phyloP scores from a whole-genome alignment of 2,797 vertebrate genomes.

The Hoplostethus mediterraneus region DNA sequence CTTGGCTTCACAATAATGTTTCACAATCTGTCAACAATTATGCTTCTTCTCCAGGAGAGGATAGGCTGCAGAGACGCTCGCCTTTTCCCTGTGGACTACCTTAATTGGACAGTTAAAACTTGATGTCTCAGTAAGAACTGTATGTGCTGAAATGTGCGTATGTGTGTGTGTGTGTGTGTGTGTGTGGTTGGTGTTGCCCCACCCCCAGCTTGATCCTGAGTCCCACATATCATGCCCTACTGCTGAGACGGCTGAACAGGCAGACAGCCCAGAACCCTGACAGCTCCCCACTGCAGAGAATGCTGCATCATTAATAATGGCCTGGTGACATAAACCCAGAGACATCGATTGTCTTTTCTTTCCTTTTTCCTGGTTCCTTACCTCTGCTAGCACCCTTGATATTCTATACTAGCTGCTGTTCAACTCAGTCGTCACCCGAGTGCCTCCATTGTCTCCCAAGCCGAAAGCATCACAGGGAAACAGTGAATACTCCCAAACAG shows the following conservation, averaged over 20 bases:
- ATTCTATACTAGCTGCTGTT: constrained; percentile 35
- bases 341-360: constrained; percentile 68
- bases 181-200: constrained; percentile 31
- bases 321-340: constrained; percentile 69
- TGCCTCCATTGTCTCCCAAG: constrained; percentile 30
- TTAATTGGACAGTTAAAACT: constrained; percentile 31
- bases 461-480: constrained; percentile 36
- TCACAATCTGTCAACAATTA: constrained; percentile 55
- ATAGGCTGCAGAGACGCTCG: constrained; percentile 6
- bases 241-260: constrained; percentile 73
- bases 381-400: constrained; percentile 48
- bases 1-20: constrained; percentile 47
- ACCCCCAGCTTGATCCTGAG: constrained; percentile 30
- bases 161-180: constrained; percentile 23
- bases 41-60: constrained; percentile 22
- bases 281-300: constrained; percentile 71
- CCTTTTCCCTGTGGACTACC: neutral
- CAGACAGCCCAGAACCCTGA: constrained; percentile 62
- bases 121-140: constrained; percentile 34
- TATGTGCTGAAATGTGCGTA: constrained; percentile 24
- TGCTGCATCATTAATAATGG: constrained; percentile 78
- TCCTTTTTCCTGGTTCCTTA: constrained; percentile 52
- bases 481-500: constrained; percentile 45
- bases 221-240: constrained; percentile 70
- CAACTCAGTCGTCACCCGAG: constrained; percentile 17